A percentile compares a stretch with the other conserved stretches of the same genome.
Evolutionary conservation across 2,113 vertebrate species (phyloP).

Genomic region (Oreochromis spilurus): DNA sequence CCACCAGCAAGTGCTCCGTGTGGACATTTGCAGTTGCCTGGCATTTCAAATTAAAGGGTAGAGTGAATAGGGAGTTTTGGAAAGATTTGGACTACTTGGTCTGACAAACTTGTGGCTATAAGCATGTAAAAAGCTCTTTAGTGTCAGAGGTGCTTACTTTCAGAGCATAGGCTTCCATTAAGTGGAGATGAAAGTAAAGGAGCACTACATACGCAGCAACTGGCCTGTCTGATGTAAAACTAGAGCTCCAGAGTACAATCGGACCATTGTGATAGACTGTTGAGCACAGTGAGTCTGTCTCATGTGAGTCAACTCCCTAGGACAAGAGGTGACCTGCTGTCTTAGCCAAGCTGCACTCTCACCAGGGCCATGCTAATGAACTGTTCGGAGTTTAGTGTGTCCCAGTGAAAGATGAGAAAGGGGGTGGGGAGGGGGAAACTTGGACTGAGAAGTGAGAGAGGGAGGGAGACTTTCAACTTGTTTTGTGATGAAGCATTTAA

Average conservation of each 20-base stretch:
- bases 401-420: constrained; percentile 45
- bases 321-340: constrained; percentile 23
- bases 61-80: neutral
- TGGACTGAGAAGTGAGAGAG: constrained; percentile 1
- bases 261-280: constrained; percentile 22
- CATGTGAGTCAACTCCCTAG: constrained; percentile 52
- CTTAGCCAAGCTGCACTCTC: constrained; percentile 11
- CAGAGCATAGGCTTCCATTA: neutral
- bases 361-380: neutral
- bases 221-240: constrained; percentile 21
- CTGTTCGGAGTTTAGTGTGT: neutral
- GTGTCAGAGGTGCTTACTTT: neutral
- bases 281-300: neutral
- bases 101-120: neutral
- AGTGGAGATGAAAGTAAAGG: neutral
- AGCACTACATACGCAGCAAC: neutral
- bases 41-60: constrained; percentile 9
- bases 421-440: neutral
- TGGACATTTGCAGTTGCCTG: constrained; percentile 13
- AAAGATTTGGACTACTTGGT: neutral
- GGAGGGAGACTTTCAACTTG: constrained; percentile 14
- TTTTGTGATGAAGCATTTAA: constrained; percentile 18
- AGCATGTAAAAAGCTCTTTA: neutral
- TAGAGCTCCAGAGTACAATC: constrained; percentile 37
- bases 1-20: neutral